Conservation (phyloP, 2,888 invertebrate species). For the Eretmocerus hayati region DNA sequence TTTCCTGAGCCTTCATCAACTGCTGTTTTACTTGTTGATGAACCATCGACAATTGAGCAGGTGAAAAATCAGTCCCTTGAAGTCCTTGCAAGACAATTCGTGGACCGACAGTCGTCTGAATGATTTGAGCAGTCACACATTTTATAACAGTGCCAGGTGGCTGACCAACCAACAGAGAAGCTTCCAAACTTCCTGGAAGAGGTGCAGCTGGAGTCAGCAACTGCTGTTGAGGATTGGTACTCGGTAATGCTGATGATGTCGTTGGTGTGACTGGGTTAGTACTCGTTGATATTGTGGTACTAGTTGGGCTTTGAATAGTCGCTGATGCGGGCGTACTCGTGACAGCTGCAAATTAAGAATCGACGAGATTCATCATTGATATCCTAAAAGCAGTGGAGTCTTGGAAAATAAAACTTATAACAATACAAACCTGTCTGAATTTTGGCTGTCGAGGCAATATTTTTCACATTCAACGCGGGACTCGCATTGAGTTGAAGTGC, state of each 20-base stretch:
- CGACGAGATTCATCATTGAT: too few relatives aligned
- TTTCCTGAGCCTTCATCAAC: slow-evolving; percentile 79
- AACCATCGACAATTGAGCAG: slow-evolving; percentile 72
- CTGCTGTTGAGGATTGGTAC: slow-evolving; percentile 1
- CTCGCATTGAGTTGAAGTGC: slow-evolving; percentile 52
- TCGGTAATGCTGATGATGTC: slow-evolving; percentile 7
- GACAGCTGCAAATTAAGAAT: slow-evolving; percentile 2
- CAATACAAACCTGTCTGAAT: slow-evolving; percentile 14
- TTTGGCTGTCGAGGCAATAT: slow-evolving; percentile 30
- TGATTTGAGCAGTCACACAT: slow-evolving; percentile 80
- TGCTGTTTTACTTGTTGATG: slow-evolving; percentile 88
- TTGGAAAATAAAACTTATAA: neutral
- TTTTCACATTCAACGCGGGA: slow-evolving; percentile 38
- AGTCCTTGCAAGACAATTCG: slow-evolving; percentile 80
- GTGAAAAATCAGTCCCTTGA: slow-evolving; percentile 75
- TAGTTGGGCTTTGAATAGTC: slow-evolving; percentile 7
- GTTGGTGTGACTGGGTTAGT: neutral
- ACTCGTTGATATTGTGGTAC: slow-evolving; percentile 27
- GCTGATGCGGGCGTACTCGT: neutral
- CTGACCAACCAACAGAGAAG: slow-evolving; percentile 67
- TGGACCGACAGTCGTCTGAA: slow-evolving; percentile 78
- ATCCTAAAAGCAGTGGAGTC: too few relatives aligned
- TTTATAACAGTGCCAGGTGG: slow-evolving; percentile 82
- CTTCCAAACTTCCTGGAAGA: slow-evolving; percentile 56
- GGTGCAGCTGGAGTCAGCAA: slow-evolving; percentile 25